Conservation (phyloP, 2,888 invertebrate species). For the Atethmia centrago region DNA sequence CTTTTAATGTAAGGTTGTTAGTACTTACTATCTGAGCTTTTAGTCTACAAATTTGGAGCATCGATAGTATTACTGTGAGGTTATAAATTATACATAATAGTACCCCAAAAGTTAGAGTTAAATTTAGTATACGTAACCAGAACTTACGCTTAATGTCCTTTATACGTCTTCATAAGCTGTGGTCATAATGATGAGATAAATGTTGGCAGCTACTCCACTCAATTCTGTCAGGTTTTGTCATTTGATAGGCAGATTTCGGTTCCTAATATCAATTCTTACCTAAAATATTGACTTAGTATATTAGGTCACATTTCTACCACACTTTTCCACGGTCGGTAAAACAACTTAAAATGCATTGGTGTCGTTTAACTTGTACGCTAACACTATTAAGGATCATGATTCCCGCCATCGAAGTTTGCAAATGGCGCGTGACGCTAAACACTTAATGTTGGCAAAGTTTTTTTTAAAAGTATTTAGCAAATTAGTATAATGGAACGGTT, state of each 20-base stretch:
- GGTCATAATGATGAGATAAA: conserved; percentile 17
- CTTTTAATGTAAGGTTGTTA: not conserved
- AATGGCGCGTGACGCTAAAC: conserved; percentile 47
- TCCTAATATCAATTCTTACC: no score
- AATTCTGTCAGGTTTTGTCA: not conserved
- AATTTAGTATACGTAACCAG: not conserved
- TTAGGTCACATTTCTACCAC: not conserved
- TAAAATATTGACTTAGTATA: no score
- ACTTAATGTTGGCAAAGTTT: conserved; percentile 44
- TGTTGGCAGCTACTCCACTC: not conserved
- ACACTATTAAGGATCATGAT: conserved; percentile 26
- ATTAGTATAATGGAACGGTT: conserved; percentile 34
- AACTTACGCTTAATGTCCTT: conserved; percentile 14
- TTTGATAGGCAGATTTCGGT: not conserved
- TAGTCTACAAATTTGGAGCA: not conserved
- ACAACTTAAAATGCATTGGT: conserved; percentile 34
- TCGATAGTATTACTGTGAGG: conserved; percentile 6
- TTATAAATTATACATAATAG: not conserved
- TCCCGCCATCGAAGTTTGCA: conserved; percentile 41
- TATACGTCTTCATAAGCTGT: conserved; percentile 13
- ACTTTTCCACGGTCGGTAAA: not conserved
- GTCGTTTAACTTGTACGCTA: conserved; percentile 39
- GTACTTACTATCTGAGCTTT: not conserved
- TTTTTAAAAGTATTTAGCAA: conserved; percentile 21
- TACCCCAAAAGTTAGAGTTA: conserved; percentile 25